Base-by-base conservation (phyloP, 2,797 vertebrate genomes). In the Saxicola maurus region DNA sequence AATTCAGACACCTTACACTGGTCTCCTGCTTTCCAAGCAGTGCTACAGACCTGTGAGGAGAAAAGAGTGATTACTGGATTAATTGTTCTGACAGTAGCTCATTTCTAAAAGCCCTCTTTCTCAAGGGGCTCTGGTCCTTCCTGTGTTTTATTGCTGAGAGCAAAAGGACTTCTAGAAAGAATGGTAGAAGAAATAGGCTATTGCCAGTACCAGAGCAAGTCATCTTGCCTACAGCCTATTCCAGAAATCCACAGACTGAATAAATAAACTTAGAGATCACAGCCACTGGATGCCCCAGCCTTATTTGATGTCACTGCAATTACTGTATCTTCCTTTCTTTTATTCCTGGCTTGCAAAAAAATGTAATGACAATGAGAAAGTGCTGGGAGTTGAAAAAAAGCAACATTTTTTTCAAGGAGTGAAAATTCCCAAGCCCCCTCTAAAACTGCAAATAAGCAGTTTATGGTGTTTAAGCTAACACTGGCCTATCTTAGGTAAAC, bases 81-180 rank as follows among this genome's bases (percentile, higher is more conserved):
- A 87, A 94, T 87, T 92, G 66, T 78, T 85, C 55, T 93, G 87
- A 94, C 79, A 91, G 76, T 15, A 78, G 55, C 30, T 89, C 48
- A 28, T 87, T 85, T 81, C 79, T 89, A 85, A 90, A 82, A 93
- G 79, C 65, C 3, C 7, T 89, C 59, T 82, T 92, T 89, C 89
- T 89, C 69, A 40, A 59, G 82, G 46, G 89, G 13, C 25, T 90
- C 61, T 85, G 17, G 12, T 87, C 43, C 30, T 92, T 79, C 33
- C 51, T 7, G 2, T 71, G 7, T 59, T 87, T 68, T 51, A 55
- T 25, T 78, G 31, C 69, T 59, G 43, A 46, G 38, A 75, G 46
- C 31, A 13, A 77, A 88, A 82, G n/a, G 37, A 51, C 57, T 48
- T 53, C 68, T 72, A 65, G 65, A 87, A 80, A 40, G 15, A 57